These are phyloP conservation scores for Unio delphinus DNA, from an alignment of 2,888 invertebrate genomes.

Conservation along the genomic window DNA sequence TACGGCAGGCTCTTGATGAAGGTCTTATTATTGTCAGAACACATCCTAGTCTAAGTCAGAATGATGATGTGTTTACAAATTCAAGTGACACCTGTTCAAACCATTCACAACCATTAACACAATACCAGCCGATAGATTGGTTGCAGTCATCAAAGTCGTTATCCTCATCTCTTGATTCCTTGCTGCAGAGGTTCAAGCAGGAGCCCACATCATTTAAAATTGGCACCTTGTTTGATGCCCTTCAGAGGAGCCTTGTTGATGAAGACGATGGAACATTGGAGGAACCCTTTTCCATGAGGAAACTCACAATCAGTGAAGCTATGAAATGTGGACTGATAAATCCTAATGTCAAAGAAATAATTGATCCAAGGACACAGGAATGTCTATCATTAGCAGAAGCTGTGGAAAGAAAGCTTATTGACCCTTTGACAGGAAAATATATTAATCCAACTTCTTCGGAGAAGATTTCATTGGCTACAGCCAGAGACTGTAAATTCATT, in stretches of 20 bases:
- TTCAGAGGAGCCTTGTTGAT: constrained; percentile 41
- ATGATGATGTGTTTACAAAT: constrained; percentile 25
- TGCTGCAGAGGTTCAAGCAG: constrained; percentile 44
- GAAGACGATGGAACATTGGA: constrained; percentile 25
- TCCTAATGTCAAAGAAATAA: constrained; percentile 43
- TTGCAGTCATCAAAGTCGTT: constrained; percentile 43
- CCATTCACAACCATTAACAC: constrained; percentile 14
- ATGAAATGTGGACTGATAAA: constrained; percentile 73
- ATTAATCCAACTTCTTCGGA: constrained; percentile 44
- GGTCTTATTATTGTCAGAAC: constrained; percentile 24
- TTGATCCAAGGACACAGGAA: constrained; percentile 76
- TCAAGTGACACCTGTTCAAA: constrained; percentile 27
- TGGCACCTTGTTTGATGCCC: constrained; percentile 42
- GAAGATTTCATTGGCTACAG: constrained; percentile 72
- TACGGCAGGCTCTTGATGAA: constrained; percentile 31
- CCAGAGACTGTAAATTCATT: constrained; percentile 73
- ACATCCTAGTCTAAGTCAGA: constrained; percentile 7
- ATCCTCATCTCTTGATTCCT: constrained; percentile 54
- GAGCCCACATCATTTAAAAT: constrained; percentile 39
- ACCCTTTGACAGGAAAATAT: constrained; percentile 45
- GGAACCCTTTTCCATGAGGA: constrained; percentile 49
- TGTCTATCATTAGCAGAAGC: constrained; percentile 50
- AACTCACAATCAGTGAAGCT: constrained; percentile 73
- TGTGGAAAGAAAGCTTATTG: constrained; percentile 42
- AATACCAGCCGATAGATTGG: constrained; percentile 34